Conservation (phyloP, 2,113 vertebrate genomes). For the Menidia beryllina region DNA sequence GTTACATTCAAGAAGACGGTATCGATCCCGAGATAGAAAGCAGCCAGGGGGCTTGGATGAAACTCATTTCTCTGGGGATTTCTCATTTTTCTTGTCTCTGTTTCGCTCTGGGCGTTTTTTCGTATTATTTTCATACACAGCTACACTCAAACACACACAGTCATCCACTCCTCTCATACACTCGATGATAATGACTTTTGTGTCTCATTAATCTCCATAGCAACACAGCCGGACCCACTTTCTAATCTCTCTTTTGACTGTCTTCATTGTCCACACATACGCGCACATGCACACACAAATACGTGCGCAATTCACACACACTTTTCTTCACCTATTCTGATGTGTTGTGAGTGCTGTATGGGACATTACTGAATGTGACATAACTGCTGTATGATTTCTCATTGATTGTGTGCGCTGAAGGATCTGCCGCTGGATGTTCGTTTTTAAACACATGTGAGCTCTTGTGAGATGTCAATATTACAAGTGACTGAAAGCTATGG, state of each 20-base stretch:
- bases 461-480: background rate
- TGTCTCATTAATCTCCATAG: constrained; percentile 69
- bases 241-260: constrained; percentile 25
- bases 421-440: constrained; percentile 13
- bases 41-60: constrained; percentile 15
- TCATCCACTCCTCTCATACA: constrained; percentile 29
- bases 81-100: constrained; percentile 34
- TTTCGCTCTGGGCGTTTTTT: background rate
- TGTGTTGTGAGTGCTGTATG: background rate
- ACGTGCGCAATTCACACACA: no score
- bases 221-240: constrained; percentile 59
- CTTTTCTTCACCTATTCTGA: constrained; percentile 1
- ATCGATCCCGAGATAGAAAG: constrained; percentile 56
- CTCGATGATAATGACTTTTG: constrained; percentile 53
- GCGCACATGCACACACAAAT: no score
- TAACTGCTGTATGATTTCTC: constrained; percentile 31
- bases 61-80: constrained; percentile 37
- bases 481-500: constrained; percentile 12
- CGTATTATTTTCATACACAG: background rate
- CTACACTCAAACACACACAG: background rate
- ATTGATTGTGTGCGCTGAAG: constrained; percentile 22
- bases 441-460: constrained; percentile 6
- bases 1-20: constrained; percentile 29
- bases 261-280: background rate
- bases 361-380: constrained; percentile 36